Evolutionary conservation across 1,140 invertebrate genomes (phyloP), one percentile per base, ranked within the genome.

Genomic region (Drosophila gunungcola): DNA sequence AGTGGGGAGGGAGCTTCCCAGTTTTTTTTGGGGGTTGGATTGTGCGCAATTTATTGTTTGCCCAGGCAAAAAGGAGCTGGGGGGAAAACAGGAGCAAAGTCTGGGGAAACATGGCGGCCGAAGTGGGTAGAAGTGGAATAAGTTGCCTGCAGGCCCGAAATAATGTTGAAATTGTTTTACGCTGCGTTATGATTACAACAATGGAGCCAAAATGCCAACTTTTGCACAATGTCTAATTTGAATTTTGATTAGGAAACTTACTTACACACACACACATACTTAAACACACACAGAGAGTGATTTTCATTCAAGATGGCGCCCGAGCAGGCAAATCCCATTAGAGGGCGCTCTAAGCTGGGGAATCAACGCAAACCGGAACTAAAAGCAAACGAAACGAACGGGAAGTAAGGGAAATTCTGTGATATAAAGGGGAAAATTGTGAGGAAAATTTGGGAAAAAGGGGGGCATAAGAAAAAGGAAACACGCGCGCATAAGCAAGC

Each of bases 211-310:
- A 70, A 64, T 73, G 75, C 80, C 80, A 89, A 89, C 85, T 89
- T 89, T 80, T 85, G 85, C 85, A 78, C 83, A 89, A 88, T 88
- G 75, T 89, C 84, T 91, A 91, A 91, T 91, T 91, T 91, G 89
- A 91, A 91, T 91, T 91, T 91, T 91, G 89, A 91, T 91, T 91
- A 91, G 89, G 75, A 91, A 91, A 91, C 89, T 91, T 91, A 72
- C 84, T 89, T 84, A 89, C 73, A 70, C 74, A 67, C 69, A 82
- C 63, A 78, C 25, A 55, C 41, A 54, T 21, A 27, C 39, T 42
- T 3, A 54, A 32, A 63, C 10, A 63, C 67, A 63, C 25, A 48
- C 36, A 43, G 61, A 39, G 56, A 42, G 53, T 21, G 53, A 48
- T 58, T 58, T 58, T 25, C 39, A 68, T 63, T 38, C 67, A 88